These are phyloP conservation scores for Pseudococcus longispinus DNA, from an alignment of 2,888 invertebrate species.

Conservation along the genomic window DNA sequence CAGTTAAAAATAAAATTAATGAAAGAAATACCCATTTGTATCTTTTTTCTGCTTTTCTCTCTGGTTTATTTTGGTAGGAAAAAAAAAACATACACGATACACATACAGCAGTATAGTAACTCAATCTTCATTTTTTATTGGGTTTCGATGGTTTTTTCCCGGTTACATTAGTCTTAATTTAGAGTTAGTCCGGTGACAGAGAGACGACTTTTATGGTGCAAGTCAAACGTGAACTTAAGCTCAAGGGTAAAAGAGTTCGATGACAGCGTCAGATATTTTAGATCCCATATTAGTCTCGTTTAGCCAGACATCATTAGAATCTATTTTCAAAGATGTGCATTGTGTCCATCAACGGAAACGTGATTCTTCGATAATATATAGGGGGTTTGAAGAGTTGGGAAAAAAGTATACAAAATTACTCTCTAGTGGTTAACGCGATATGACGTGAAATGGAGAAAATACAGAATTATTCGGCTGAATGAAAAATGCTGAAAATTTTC, in stretches of 20 bases:
- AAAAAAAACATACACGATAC: background rate
- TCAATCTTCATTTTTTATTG: constrained; percentile 44
- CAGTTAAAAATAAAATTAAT: constrained; percentile 31
- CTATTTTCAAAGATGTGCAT: background rate
- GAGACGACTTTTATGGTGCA: background rate
- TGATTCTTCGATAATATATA: background rate
- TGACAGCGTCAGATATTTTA: constrained; percentile 26
- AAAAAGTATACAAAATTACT: background rate
- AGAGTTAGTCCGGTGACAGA: constrained; percentile 18
- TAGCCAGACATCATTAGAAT: background rate
- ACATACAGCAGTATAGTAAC: background rate
- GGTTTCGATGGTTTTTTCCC: constrained; percentile 3
- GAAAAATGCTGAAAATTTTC: background rate
- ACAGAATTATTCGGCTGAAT: background rate
- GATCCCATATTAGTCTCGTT: background rate
- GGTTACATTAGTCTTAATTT: constrained; percentile 38
- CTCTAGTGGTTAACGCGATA: background rate
- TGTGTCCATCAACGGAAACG: background rate
- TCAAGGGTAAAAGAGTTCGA: constrained; percentile 15
- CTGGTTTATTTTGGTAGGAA: background rate
- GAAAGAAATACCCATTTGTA: constrained; percentile 41
- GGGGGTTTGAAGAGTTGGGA: background rate
- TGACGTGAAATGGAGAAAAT: background rate
- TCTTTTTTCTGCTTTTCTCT: background rate
- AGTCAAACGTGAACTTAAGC: constrained; percentile 12